phyloP scores from a whole-genome alignment of 1,140 invertebrate genomes.

The Schlechtendalia chinensis region DNA sequence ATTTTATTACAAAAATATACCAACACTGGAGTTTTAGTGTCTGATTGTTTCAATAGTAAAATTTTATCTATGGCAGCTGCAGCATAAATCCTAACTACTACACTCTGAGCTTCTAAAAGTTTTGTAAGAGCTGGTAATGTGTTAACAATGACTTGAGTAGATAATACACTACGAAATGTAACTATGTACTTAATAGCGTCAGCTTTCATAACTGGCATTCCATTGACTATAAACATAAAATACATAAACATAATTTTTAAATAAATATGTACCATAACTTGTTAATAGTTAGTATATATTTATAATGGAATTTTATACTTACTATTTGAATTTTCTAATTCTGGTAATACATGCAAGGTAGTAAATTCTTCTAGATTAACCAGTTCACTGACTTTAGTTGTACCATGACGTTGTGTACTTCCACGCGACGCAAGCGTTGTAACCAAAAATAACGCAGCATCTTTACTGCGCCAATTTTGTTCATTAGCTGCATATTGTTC shows the following conservation, averaged over 20 bases:
- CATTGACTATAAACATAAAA: constrained; percentile 69
- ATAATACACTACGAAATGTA: constrained; percentile 88
- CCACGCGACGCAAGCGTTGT: constrained; percentile 89
- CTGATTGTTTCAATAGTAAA: constrained; percentile 67
- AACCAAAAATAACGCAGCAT: constrained; percentile 93
- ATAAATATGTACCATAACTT: neutral
- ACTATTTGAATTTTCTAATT: constrained; percentile 76
- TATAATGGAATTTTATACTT: constrained; percentile 50
- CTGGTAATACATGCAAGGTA: constrained; percentile 77
- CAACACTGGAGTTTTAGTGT: constrained; percentile 61
- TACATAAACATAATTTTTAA: neutral
- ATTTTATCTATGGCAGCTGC: constrained; percentile 89
- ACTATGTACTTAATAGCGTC: constrained; percentile 95
- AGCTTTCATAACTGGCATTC: constrained; percentile 87
- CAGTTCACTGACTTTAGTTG: constrained; percentile 84
- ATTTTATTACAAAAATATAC: constrained; percentile 51
- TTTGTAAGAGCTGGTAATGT: constrained; percentile 73
- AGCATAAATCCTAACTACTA: constrained; percentile 92
- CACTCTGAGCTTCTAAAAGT: constrained; percentile 70
- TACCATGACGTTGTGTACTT: constrained; percentile 86
- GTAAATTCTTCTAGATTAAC: constrained; percentile 89
- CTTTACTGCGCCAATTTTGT: constrained; percentile 64
- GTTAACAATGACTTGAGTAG: constrained; percentile 71
- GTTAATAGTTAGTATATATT: neutral
- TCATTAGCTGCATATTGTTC: constrained; percentile 75